phyloP scores from a whole-genome alignment of 2,113 vertebrate genomes.

The Egretta garzetta region DNA sequence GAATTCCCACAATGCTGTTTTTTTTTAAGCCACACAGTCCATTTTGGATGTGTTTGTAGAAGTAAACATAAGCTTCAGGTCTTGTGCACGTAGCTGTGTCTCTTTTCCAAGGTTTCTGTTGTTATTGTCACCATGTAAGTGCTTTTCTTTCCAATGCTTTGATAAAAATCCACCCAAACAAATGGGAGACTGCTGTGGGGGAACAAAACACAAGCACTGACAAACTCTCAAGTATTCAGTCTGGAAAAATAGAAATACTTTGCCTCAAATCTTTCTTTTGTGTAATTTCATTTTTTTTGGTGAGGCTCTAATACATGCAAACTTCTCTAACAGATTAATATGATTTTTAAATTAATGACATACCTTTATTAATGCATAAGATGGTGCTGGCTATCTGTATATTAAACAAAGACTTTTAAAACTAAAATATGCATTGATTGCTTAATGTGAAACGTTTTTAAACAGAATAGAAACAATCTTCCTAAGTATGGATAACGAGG shows the following conservation, averaged over 20 bases:
- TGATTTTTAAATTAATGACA: background rate
- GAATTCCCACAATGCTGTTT: background rate
- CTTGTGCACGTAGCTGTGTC: background rate
- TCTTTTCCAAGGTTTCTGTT: background rate
- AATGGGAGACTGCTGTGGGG: background rate
- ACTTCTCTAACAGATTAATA: background rate
- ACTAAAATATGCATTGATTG: background rate
- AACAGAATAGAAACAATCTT: background rate
- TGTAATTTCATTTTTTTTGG: background rate
- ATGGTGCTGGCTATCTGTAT: background rate
- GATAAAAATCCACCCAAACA: background rate
- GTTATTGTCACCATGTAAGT: background rate
- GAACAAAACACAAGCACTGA: background rate
- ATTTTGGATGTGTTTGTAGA: background rate
- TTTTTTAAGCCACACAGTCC: background rate
- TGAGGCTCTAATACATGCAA: background rate
- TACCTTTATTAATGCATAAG: background rate
- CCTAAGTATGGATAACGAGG: rapidly evolving
- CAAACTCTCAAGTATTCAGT: background rate
- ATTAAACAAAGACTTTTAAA: background rate
- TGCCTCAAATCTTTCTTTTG: background rate
- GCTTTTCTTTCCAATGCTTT: background rate
- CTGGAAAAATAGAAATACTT: background rate
- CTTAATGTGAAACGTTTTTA: rapidly evolving
- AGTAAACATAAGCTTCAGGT: background rate